A percentile compares a stretch with the other conserved stretches of the same genome.
Conservation (phyloP, 2,888 invertebrate genomes). For the Steromphala cineraria region DNA sequence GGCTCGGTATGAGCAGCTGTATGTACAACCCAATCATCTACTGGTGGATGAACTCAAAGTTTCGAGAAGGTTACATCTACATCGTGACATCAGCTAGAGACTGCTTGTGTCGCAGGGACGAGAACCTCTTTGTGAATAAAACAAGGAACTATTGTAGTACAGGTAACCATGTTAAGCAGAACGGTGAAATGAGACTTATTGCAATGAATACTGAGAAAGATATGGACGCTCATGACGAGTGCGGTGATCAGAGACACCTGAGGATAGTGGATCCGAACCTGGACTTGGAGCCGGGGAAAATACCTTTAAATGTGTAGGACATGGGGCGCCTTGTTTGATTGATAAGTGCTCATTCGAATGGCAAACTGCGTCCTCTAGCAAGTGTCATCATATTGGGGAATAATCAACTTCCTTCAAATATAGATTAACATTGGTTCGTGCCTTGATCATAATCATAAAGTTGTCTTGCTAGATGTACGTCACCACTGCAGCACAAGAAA, state of each 20-base stretch:
- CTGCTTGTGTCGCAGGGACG: slow-evolving; percentile 15
- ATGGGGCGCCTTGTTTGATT: too few relatives aligned
- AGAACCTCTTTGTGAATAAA: not conserved
- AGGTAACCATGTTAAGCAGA: not conserved
- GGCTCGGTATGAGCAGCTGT: slow-evolving; percentile 96
- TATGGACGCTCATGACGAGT: not conserved
- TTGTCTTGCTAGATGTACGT: too few relatives aligned
- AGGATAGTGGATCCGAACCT: not conserved
- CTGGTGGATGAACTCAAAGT: slow-evolving; percentile 95
- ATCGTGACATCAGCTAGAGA: slow-evolving; percentile 24
- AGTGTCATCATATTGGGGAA: too few relatives aligned
- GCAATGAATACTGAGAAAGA: not conserved
- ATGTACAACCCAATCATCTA: slow-evolving; percentile 97
- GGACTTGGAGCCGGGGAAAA: not conserved
- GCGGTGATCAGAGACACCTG: not conserved
- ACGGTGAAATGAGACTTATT: not conserved
- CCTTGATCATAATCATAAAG: too few relatives aligned
- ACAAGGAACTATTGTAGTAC: not conserved
- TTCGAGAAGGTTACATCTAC: slow-evolving; percentile 47
- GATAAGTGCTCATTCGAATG: too few relatives aligned
- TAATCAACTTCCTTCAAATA: too few relatives aligned
- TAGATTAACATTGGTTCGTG: too few relatives aligned
- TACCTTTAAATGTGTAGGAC: not conserved
- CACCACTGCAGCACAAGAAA: too few relatives aligned
- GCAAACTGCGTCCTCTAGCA: too few relatives aligned